Conservation (phyloP, 2,888 invertebrate genomes). For the Schizaphis graminum region DNA sequence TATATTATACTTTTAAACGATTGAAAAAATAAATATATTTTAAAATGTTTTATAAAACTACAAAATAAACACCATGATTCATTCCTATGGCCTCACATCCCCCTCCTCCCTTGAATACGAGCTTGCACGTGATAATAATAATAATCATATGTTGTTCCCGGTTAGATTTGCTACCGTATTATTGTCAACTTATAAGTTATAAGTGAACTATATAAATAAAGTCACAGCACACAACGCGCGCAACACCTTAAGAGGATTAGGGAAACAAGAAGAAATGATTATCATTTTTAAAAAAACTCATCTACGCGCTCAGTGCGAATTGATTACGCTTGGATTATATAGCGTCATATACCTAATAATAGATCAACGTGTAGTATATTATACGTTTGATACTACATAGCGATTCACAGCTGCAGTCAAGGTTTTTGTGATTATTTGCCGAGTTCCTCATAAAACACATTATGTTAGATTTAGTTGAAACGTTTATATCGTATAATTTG, state of each 20-base stretch:
- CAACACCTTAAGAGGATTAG: not conserved
- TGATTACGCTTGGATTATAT: not conserved
- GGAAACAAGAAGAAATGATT: not conserved
- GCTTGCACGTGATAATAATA: no score
- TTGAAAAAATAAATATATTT: not conserved
- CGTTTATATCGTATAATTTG: no score
- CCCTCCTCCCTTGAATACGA: no score
- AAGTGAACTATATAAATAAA: not conserved
- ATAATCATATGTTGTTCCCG: not conserved
- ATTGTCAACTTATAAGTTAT: not conserved
- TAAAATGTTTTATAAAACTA: not conserved
- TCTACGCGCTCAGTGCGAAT: not conserved
- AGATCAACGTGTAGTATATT: not conserved
- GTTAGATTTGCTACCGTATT: not conserved
- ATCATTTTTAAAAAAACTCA: not conserved
- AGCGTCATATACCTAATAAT: not conserved
- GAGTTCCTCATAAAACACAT: not conserved
- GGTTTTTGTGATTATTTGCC: not conserved
- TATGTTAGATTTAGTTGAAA: not conserved
- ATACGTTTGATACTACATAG: not conserved
- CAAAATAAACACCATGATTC: not conserved
- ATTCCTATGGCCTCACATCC: not conserved
- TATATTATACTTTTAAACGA: not conserved
- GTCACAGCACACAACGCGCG: not conserved
- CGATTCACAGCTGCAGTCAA: not conserved